Base-by-base conservation (phyloP, 2,888 invertebrate genomes). In the Anodontia alba region DNA sequence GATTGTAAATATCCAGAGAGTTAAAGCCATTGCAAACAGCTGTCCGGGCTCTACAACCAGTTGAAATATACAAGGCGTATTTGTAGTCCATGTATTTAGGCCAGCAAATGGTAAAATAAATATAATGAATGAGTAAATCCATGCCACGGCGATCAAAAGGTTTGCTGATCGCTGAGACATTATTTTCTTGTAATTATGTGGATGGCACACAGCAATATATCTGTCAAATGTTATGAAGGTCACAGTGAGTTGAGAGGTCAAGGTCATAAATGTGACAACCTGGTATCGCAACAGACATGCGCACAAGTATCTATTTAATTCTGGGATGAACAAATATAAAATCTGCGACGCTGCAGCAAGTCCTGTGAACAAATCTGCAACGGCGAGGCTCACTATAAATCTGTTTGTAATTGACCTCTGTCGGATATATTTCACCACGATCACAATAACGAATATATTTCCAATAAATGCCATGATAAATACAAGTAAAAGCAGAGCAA, bases 211-310 rank as follows among this genome's bases (percentile, higher is more conserved):
- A 1, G 87, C 87, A 15, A 87, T 46, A 54, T 76, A 87, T 57
- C 87, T 74, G 62, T 88, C 88, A 33, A 86, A 83, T 26, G 84
- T 86, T 26, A 84, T 86, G 68, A 86, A 85, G 38, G 77, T 69
- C 67, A 85, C 84, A 8, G 83, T 83, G 0, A 84, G 73, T 33
- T 85, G 84, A 3, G 88, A 88, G 26, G 83, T 78, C 72, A 81
- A 78, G 29, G 86, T 85, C 82, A 83, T 83, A n/a, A 73, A 73
- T 15, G 76, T 71, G 12, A 88, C 77, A 12, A 85, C 69, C 49
- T 83, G 80, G 69, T 81, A 88, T 33, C 83, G 73, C 2, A 86
- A 26, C n/a, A 88, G 78, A 49, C 88, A 88, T 46, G 75, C 43
- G 12, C 70, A 66, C 33, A 75, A 62, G 54, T 80, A 71, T 0